Base-by-base conservation (phyloP, 2,113 vertebrate species). In the Tauraco erythrolophus region DNA sequence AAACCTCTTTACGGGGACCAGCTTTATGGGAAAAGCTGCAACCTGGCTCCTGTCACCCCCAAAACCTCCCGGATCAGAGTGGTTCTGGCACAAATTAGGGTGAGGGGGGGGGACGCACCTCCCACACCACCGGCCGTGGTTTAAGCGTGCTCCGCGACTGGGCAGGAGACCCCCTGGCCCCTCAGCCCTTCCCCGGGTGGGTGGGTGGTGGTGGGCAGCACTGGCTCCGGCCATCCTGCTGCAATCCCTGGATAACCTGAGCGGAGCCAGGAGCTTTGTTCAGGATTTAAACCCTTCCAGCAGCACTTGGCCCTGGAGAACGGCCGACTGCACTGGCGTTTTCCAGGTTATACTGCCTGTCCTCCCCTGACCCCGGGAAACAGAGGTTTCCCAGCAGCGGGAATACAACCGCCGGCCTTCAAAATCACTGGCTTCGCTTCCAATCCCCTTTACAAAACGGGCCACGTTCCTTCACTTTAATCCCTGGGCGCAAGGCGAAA, bases 361-460 rank as follows among this genome's bases (percentile, higher is more conserved):
- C 94, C 94, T 94, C 50, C 50, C 33, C 64, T 75, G 76, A 92
- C 91, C 92, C 62, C 5, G 17, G 62, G 61, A 90, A 96, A 28
- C 45, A 35, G 64, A 68, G 69, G 39, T 80, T 85, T 92, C 87
- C 84, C 84, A 66, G 85, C 72, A 79, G 70, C 7, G 0, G 87
- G 69, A 92, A 94, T 78, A 95, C 50, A 89, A 90, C 94, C 25
- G 2, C 64, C 48, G 41, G 53, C 58, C 82, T 97, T 90, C 91
- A 97, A 97, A 97, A 97, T 95, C 97, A 94, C 92, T 76, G 33
- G 83, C 41, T 88, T 94, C 0, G 2, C 84, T 95, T 96, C 90
- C 89, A 84, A 7, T 15, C 70, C n/a, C 88, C 69, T 74, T 81
- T n/a, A 70, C 86, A 82, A 97, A 96, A 77, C 78, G 90, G 94